Conservation (phyloP, 2,797 vertebrate genomes). For the Thamnophis elegans region DNA sequence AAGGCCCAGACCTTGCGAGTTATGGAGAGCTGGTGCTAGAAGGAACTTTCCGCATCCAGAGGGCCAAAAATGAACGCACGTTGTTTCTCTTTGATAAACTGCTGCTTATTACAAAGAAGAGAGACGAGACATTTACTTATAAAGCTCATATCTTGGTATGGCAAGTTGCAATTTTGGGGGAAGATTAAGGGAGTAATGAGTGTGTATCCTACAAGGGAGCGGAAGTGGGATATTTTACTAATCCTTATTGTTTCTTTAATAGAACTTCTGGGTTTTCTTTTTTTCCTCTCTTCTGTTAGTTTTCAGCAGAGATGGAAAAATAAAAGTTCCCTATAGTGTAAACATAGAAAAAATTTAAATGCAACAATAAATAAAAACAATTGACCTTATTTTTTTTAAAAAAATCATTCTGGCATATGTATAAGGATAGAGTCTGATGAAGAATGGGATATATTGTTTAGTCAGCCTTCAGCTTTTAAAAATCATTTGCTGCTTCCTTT, state of each 20-base stretch:
- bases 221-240: background rate
- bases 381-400: background rate
- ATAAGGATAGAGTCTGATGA: background rate
- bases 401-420: background rate
- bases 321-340: background rate
- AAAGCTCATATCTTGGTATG: slow-evolving; percentile 97
- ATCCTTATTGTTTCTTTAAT: background rate
- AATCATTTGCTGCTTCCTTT: background rate
- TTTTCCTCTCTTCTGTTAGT: background rate
- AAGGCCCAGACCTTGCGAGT: slow-evolving; percentile 94
- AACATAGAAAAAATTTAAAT: background rate
- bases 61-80: slow-evolving; percentile 95
- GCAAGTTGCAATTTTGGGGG: background rate
- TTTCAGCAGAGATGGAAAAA: background rate
- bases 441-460: background rate
- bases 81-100: slow-evolving; percentile 96
- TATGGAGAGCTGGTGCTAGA: slow-evolving; percentile 95
- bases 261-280: background rate
- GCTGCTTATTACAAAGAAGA: slow-evolving; percentile 95
- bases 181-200: background rate
- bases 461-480: background rate
- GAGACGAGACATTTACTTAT: slow-evolving; percentile 91
- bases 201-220: background rate
- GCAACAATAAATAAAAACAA: background rate
- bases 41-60: slow-evolving; percentile 93